These are phyloP conservation scores for Amphibalanus amphitrite DNA, from an alignment of 1,140 invertebrate genomes.

Conservation along the genomic window DNA sequence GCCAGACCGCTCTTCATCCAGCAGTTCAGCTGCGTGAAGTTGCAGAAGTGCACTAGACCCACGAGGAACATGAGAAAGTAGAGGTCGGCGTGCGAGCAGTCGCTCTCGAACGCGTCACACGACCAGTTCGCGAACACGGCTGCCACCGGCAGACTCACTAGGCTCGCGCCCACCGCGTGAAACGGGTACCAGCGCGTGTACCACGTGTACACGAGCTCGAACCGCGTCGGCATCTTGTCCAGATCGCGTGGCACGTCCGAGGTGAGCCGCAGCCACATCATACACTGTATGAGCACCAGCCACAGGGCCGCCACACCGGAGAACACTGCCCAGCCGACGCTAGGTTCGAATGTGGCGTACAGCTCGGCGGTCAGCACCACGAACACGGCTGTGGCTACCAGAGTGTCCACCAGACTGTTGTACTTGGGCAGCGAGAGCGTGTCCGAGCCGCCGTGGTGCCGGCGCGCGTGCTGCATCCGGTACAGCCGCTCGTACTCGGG, in stretches of 20 bases:
- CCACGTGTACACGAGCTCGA: background rate
- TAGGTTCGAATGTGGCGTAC: constrained; percentile 10
- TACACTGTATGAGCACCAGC: background rate
- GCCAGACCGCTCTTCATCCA: constrained; percentile 80
- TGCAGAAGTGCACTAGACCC: constrained; percentile 72
- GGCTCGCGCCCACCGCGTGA: constrained; percentile 61
- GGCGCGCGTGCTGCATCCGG: constrained; percentile 57
- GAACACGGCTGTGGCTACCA: constrained; percentile 20
- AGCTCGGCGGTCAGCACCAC: constrained; percentile 21
- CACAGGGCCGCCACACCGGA: background rate
- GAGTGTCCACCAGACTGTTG: constrained; percentile 45
- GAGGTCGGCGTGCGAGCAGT: constrained; percentile 26
- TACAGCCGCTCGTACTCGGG: constrained; percentile 68
- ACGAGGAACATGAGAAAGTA: constrained; percentile 49
- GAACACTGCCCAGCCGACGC: background rate
- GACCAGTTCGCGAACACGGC: constrained; percentile 69
- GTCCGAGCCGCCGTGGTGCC: constrained; percentile 38
- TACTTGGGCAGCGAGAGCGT: constrained; percentile 69
- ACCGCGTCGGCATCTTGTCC: background rate
- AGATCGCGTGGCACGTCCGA: constrained; percentile 30
- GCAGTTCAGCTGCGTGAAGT: constrained; percentile 84
- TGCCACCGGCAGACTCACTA: constrained; percentile 66
- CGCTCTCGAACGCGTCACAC: constrained; percentile 25
- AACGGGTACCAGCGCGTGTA: constrained; percentile 61
- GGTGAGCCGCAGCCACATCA: constrained; percentile 17